Base-by-base conservation (phyloP, 2,888 invertebrate genomes). In the Drosophila borborema region DNA sequence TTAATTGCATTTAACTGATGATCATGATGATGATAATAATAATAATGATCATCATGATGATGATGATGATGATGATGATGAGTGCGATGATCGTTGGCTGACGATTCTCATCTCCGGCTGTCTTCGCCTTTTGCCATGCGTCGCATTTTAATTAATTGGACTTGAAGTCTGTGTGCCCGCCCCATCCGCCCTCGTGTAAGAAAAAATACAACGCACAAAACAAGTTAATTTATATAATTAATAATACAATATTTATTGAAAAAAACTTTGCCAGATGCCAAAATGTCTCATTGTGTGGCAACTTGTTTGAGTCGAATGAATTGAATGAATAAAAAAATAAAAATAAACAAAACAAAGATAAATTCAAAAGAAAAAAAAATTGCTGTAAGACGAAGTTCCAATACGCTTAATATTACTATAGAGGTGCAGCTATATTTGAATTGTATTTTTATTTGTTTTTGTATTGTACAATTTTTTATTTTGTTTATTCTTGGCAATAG, bases 181-280 rank as follows among this genome's bases (percentile, higher is more conserved):
- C 63, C 63, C 49, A 49, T 54, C 23, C 38, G 53, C 53, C 54
- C 38, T 65, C 68, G 23, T 71, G 60, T 81, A 77, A 62, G 28
- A 55, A 31, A 45, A 49, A 20, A 49, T n/a, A 60, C 54, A 34
- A 34, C 62, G 51, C 38, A 72, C 46, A 75, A 67, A 76, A 86
- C 84, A 82, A 75, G 86, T 72, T 75, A 73, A 80, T 89, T 80
- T 56, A 74, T 71, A 86, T 72, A 82, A 90, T 90, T 90, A 90
- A 85, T 82, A 80, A 82, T 74, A 77, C 14, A 16, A 74, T 60
- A 67, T 48, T 12, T 76, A 74, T 77, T 86, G 86, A 77, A 62
- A 76, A 72, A 53, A 72, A 56, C 16, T 62, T 64, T 54, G 72
- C 58, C 83, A 77, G 70, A 64, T 58, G 82, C 73, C 79, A 66